Percentiles rank a stretch among this genome's conserved stretches.
phyloP scores from a whole-genome alignment of 2,113 vertebrate species.

The Lophochroa leadbeateri region DNA sequence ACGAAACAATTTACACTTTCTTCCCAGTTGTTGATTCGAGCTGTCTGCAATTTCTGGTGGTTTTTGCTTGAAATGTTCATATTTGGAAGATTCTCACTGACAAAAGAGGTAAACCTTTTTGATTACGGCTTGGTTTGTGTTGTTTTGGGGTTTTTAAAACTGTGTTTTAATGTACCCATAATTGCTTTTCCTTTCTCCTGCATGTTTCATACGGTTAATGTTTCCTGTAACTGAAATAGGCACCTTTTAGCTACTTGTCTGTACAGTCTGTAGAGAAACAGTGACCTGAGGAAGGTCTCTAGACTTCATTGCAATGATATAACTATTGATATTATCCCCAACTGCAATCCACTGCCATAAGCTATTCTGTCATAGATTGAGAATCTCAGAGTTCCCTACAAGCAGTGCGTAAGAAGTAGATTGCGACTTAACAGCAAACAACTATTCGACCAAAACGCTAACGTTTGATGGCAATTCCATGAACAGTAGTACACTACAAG shows the following conservation, averaged over 20 bases:
- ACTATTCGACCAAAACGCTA: not conserved
- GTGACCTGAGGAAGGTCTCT: not conserved
- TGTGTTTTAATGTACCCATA: not conserved
- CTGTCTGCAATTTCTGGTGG: not conserved
- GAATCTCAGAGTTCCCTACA: not conserved
- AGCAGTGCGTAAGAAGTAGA: not conserved
- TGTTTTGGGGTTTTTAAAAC: not conserved
- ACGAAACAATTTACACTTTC: not conserved
- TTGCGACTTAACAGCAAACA: not conserved
- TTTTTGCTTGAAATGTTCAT: not conserved
- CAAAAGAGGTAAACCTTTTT: not conserved
- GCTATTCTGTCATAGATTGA: not conserved
- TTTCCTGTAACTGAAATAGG: not conserved
- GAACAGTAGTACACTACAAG: not conserved
- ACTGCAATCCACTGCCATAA: not conserved
- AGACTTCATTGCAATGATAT: not conserved
- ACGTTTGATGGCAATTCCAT: not conserved
- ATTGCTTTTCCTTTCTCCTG: not conserved
- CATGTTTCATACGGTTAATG: not conserved
- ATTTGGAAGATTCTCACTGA: not conserved
- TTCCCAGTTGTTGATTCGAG: not conserved
- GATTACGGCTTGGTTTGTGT: not conserved
- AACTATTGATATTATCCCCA: not conserved
- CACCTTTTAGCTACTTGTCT: not conserved
- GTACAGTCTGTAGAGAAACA: not conserved